Base-by-base conservation (phyloP, 2,888 invertebrate species). In the Cryptus viduatorius region DNA sequence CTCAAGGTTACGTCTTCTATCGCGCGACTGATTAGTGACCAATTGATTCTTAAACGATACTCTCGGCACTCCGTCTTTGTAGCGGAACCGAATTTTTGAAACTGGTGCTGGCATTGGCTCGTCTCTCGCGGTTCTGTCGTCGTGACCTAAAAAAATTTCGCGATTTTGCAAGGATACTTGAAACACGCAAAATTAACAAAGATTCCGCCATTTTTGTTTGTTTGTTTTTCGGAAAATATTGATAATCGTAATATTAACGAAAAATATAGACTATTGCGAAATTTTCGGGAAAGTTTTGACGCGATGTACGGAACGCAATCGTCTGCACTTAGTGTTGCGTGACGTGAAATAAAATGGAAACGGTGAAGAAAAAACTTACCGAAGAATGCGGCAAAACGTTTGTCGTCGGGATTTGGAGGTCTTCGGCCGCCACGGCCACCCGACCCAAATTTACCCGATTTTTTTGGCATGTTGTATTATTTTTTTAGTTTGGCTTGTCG, bases 31-130 rank as follows among this genome's bases (percentile, higher is more conserved):
- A 0, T 88, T 88, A 75, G 92, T 93, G 24, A 92, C 92, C 0
- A 91, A 91, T 50, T 89, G 90, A 0, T 89, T 88, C 77, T 92
- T 93, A 37, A 93, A 93, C 0, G 91, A 91, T 0, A 93, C 93
- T 14, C 92, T 86, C 0, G 89, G 92, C 19, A 90, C 90, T 12
- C 69, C 89, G 3, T 85, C 78, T 14, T 77, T 79, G n/a, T 83
- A 14, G 10, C 31, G 37, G 37, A 37, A 37, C 16, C 16, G 50
- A 8, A 56, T 19, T 48, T 56, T 61, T 82, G 10, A 31, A 0
- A 4, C n/a, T 1, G 29, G 84, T 83, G 4, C 65, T 56, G 31
- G 80, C 76, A 68, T 85, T 82, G 53, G 88, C 48, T 14, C 75
- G 53, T 72, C 89, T 85, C n/a, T 77, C 31, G n/a, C 78, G 73